These are phyloP conservation scores for Camponotus fellah DNA, from an alignment of 2,888 invertebrate species.

Conservation along the genomic window DNA sequence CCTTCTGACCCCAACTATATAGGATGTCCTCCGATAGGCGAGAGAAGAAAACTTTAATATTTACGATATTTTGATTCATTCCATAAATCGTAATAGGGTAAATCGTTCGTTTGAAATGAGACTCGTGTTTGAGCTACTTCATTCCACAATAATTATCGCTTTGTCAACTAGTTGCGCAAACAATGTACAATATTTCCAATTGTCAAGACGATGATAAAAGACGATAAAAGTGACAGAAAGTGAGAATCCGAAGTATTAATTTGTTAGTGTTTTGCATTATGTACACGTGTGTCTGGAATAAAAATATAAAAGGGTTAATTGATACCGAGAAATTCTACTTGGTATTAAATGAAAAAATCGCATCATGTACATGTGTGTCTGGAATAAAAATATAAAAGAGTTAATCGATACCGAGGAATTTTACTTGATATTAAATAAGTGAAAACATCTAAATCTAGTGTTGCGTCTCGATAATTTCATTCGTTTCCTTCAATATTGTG, in stretches of 20 bases:
- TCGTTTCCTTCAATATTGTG: background rate
- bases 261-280: background rate
- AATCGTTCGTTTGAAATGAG: slow-evolving; percentile 7
- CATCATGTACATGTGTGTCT: background rate
- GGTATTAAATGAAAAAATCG: background rate
- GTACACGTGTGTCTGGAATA: background rate
- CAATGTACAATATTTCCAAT: background rate
- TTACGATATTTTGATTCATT: slow-evolving; percentile 29
- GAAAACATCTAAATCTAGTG: background rate
- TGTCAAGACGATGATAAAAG: background rate
- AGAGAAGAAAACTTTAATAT: slow-evolving; percentile 44
- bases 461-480: background rate
- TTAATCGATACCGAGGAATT: background rate
- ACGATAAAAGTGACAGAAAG: background rate
- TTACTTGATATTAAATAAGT: background rate
- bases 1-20: slow-evolving; percentile 45
- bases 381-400: background rate
- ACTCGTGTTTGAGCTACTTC: background rate
- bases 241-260: background rate
- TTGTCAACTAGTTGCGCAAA: background rate
- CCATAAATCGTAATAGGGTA: background rate
- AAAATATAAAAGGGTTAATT: background rate
- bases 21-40: slow-evolving; percentile 32
- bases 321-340: background rate
- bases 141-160: background rate